phyloP scores from a whole-genome alignment of 2,113 vertebrate species.

The Notechis scutatus region DNA sequence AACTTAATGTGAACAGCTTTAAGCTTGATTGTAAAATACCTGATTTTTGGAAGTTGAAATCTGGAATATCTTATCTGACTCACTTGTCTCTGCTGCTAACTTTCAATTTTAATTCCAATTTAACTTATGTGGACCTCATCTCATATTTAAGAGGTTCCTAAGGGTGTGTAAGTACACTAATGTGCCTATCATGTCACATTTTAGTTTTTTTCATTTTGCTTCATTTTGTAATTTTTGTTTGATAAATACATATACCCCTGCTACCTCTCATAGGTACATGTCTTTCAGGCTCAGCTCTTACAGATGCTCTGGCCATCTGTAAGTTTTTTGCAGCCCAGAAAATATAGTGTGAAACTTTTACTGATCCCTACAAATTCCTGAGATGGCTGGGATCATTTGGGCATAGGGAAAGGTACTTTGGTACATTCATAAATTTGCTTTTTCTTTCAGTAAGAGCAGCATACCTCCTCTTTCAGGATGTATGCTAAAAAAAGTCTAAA shows the following conservation, averaged over 20 bases:
- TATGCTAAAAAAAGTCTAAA: neutral
- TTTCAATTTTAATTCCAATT: neutral
- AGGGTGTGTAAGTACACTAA: neutral
- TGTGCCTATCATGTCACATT: neutral
- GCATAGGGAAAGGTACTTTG: neutral
- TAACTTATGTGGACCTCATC: neutral
- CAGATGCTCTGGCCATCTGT: too few relatives aligned
- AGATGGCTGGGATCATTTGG: neutral
- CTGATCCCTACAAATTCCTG: too few relatives aligned
- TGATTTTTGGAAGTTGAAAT: neutral
- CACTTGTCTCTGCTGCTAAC: neutral
- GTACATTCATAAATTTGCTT: neutral
- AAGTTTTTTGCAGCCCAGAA: neutral
- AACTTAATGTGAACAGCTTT: neutral
- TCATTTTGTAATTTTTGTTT: neutral
- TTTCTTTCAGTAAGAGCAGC: neutral
- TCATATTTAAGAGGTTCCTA: neutral
- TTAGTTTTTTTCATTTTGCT: neutral
- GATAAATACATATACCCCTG: neutral
- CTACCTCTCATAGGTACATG: too few relatives aligned
- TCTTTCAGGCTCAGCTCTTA: too few relatives aligned
- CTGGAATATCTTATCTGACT: neutral
- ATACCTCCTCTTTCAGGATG: neutral
- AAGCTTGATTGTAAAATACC: neutral
- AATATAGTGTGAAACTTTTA: neutral